phyloP scores from a whole-genome alignment of 2,888 invertebrate genomes.

The Theretra japonica region DNA sequence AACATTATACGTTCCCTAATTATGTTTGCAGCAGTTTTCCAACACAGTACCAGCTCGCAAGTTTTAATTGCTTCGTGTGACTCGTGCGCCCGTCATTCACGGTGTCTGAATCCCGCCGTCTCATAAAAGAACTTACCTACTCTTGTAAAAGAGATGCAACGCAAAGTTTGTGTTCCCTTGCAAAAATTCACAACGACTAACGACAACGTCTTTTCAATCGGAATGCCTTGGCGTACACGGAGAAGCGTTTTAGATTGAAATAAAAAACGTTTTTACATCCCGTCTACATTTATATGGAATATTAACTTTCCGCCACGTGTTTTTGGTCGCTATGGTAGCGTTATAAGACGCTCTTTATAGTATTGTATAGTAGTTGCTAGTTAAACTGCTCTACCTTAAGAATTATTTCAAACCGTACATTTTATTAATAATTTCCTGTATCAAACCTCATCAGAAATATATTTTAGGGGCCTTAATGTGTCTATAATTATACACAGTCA shows the following conservation, averaged over 20 bases:
- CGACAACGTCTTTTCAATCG: slow-evolving; percentile 53
- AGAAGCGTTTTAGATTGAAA: slow-evolving; percentile 32
- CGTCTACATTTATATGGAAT: not conserved
- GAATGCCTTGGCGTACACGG: slow-evolving; percentile 47
- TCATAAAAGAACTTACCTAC: slow-evolving; percentile 62
- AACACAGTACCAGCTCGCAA: slow-evolving; percentile 48
- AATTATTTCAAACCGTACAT: too few relatives aligned
- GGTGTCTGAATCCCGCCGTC: slow-evolving; percentile 49
- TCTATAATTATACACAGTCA: too few relatives aligned
- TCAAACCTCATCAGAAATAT: too few relatives aligned
- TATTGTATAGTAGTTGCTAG: too few relatives aligned
- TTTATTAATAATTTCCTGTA: too few relatives aligned
- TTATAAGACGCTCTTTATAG: not conserved
- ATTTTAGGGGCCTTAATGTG: too few relatives aligned
- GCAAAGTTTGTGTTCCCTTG: slow-evolving; percentile 53
- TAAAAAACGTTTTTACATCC: slow-evolving; percentile 5
- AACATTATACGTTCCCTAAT: slow-evolving; percentile 45
- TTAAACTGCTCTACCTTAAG: too few relatives aligned
- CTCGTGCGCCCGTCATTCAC: slow-evolving; percentile 55
- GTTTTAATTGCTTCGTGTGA: slow-evolving; percentile 69
- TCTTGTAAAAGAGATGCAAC: slow-evolving; percentile 55
- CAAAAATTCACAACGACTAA: slow-evolving; percentile 53
- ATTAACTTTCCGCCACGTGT: slow-evolving; percentile 6
- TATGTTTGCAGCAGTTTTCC: slow-evolving; percentile 47
- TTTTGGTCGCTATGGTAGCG: not conserved